Percentiles rank a stretch among this genome's conserved stretches.
These are phyloP conservation scores for Misgurnus anguillicaudatus DNA, from an alignment of 2,113 vertebrate species.

Conservation along the genomic window DNA sequence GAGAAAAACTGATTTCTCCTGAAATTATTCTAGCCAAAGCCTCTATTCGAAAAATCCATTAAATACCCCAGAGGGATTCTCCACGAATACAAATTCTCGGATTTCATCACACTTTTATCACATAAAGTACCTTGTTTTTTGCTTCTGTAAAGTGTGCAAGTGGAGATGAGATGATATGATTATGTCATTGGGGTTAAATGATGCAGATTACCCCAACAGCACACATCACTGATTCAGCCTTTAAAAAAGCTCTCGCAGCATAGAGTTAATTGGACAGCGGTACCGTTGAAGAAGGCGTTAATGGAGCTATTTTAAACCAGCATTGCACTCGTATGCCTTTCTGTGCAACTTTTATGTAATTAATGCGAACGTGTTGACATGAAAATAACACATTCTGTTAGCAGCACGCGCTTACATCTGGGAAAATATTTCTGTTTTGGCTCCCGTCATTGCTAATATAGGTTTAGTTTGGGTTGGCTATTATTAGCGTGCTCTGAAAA, in stretches of 20 bases:
- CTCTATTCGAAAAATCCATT: too few relatives aligned
- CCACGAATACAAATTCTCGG: too few relatives aligned
- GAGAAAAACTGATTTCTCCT: too few relatives aligned
- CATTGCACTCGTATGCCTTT: conserved; percentile 1
- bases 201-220: not conserved
- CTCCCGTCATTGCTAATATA: conserved; percentile 55
- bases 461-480: conserved; percentile 31
- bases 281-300: not conserved
- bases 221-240: not conserved
- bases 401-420: conserved; percentile 53
- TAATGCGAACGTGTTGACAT: conserved; percentile 60
- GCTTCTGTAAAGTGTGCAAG: not conserved
- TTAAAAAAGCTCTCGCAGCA: not conserved
- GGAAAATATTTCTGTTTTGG: conserved; percentile 54
- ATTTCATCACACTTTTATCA: not conserved
- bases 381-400: conserved; percentile 62
- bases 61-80: too few relatives aligned
- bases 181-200: not conserved
- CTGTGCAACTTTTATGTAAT: conserved; percentile 57
- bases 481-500: not conserved
- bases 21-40: too few relatives aligned
- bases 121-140: not conserved
- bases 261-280: not conserved
- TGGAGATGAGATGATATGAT: not conserved
- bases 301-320: conserved; percentile 15